Conservation (phyloP, 1,140 invertebrate genomes). For the Tetramorium parvispinum region DNA sequence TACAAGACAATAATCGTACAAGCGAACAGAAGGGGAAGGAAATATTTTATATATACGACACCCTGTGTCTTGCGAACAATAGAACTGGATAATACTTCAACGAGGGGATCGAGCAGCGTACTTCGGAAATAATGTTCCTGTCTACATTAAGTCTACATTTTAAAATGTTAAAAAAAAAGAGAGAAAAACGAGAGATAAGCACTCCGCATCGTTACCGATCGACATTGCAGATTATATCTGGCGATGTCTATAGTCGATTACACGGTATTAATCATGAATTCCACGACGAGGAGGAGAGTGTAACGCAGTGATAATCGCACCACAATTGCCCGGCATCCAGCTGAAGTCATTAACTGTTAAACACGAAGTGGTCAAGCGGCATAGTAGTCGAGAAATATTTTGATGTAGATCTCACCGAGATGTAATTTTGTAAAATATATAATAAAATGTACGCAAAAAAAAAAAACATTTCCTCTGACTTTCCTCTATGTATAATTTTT, state of each 20-base stretch:
- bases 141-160: not conserved
- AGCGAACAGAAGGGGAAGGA: not conserved
- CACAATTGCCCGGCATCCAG: conserved; percentile 13
- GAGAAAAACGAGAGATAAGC: not conserved
- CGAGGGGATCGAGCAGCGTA: conserved; percentile 5
- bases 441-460: conserved; percentile 59
- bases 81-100: not conserved
- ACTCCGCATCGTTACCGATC: not conserved
- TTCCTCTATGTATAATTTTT: not conserved
- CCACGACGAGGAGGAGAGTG: not conserved
- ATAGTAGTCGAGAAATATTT: conserved; percentile 38
- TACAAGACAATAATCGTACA: conserved; percentile 49
- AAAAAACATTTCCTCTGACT: not conserved
- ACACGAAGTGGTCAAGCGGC: conserved; percentile 10
- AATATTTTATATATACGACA: conserved; percentile 53
- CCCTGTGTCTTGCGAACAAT: conserved; percentile 3
- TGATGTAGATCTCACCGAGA: conserved; percentile 61
- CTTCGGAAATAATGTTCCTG: conserved; percentile 42
- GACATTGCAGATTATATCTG: not conserved
- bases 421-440: conserved; percentile 72
- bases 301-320: not conserved
- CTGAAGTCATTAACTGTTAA: conserved; percentile 36
- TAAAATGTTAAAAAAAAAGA: not conserved
- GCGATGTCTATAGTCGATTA: conserved; percentile 32
- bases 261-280: conserved; percentile 12